Conservation (phyloP, 2,113 vertebrate species). For the Herpetotheres cachinnans region DNA sequence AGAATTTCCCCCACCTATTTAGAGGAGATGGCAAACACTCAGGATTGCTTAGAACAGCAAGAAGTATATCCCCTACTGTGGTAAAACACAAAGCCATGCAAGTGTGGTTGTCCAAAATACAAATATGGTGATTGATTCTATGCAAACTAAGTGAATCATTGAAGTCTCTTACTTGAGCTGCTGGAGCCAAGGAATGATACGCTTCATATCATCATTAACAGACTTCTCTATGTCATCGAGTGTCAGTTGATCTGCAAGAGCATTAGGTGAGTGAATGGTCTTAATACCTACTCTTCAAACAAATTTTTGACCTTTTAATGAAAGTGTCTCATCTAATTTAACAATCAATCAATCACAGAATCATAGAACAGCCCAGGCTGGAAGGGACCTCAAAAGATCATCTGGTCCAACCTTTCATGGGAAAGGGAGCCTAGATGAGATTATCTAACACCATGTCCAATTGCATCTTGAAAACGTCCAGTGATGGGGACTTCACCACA, state of each 20-base stretch:
- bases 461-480: not conserved
- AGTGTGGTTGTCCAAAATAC: not conserved
- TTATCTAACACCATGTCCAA: not conserved
- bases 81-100: not conserved
- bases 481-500: not conserved
- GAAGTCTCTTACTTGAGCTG: conserved; percentile 87
- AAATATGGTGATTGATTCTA: not conserved
- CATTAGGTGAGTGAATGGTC: not conserved
- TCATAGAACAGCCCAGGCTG: not conserved
- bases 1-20: not conserved
- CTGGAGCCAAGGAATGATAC: conserved; percentile 91
- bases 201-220: conserved; percentile 96
- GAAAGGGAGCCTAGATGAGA: not conserved
- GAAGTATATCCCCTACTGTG: not conserved
- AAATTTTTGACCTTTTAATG: not conserved
- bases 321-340: not conserved
- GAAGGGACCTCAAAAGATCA: not conserved
- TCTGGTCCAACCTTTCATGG: not conserved
- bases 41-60: not conserved
- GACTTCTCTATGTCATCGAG: conserved; percentile 96
- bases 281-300: not conserved
- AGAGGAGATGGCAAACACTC: not conserved
- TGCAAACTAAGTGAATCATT: not conserved
- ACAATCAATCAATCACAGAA: not conserved
- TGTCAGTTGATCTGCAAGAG: conserved; percentile 85